Conservation (phyloP, 2,888 invertebrate genomes). For the Platerodrilus igneus region DNA sequence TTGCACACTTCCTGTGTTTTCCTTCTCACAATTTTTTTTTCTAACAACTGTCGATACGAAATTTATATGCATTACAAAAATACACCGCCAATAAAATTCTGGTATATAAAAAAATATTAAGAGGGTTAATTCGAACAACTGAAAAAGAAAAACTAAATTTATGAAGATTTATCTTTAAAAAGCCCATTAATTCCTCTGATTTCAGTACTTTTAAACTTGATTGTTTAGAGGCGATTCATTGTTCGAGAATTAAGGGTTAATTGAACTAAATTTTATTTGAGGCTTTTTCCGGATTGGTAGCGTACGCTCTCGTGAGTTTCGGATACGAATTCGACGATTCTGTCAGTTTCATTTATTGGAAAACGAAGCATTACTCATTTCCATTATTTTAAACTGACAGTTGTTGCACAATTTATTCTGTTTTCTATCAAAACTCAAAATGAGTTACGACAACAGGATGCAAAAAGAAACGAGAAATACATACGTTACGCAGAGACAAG, state of each 20-base stretch:
- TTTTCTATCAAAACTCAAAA: constrained; percentile 15
- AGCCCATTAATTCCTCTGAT: too few species aligned
- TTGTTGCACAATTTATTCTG: constrained; percentile 20
- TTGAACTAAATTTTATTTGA: constrained; percentile 18
- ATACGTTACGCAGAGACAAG: background rate
- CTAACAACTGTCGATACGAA: too few species aligned
- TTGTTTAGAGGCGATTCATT: too few species aligned
- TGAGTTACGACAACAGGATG: constrained; percentile 13
- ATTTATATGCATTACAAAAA: too few species aligned
- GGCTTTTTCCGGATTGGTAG: constrained; percentile 13
- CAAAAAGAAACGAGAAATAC: constrained; percentile 3
- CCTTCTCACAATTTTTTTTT: too few species aligned
- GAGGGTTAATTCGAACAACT: too few species aligned
- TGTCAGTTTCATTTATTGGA: constrained; percentile 23
- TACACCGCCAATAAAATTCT: too few species aligned
- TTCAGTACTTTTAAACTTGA: too few species aligned
- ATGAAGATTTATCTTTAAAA: too few species aligned
- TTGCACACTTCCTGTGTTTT: too few species aligned
- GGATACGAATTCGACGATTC: constrained; percentile 17
- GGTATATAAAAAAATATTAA: too few species aligned
- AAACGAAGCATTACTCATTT: constrained; percentile 22
- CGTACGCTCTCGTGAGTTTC: constrained; percentile 15
- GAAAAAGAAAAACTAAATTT: too few species aligned
- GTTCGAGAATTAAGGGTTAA: constrained; percentile 12
- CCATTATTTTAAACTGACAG: constrained; percentile 22